These are phyloP conservation scores for Microcebus ravelobensis DNA, from an alignment of 2,113 vertebrate species.

Conservation along the genomic window DNA sequence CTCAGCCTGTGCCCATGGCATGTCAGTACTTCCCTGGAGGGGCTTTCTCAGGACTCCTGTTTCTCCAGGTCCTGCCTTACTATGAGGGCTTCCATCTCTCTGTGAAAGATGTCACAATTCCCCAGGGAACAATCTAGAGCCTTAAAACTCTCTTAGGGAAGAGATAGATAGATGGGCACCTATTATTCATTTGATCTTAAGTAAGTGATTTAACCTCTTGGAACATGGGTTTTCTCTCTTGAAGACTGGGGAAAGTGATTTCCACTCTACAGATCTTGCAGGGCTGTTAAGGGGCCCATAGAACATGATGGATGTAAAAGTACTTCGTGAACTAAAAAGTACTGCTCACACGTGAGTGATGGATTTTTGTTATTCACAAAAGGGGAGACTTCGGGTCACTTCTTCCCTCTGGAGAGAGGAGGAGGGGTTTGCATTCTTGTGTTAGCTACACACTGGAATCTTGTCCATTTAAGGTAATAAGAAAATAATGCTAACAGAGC, in stretches of 20 bases:
- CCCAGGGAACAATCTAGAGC: not conserved
- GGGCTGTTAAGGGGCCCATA: not conserved
- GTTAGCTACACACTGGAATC: constrained; percentile 26
- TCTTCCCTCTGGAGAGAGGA: constrained; percentile 52
- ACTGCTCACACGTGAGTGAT: not conserved
- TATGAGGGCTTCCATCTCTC: not conserved
- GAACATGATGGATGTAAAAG: constrained; percentile 2
- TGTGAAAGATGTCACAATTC: not conserved
- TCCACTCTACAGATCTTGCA: not conserved
- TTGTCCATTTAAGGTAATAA: constrained; percentile 69
- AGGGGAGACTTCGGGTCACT: not conserved
- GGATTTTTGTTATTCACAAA: constrained; percentile 21
- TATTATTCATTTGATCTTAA: not conserved
- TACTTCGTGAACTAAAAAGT: constrained; percentile 14
- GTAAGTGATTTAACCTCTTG: not conserved
- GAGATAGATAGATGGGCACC: constrained; percentile 18
- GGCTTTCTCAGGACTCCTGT: not conserved
- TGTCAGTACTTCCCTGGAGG: not conserved
- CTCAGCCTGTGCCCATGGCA: not conserved
- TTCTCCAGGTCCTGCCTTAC: not conserved
- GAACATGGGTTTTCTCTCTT: constrained; percentile 13
- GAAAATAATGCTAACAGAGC: constrained; percentile 44
- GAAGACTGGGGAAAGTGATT: not conserved
- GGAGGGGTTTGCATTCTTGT: constrained; percentile 65
- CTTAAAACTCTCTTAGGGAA: not conserved